Base-by-base conservation (phyloP, 2,113 vertebrate genomes). In the Alligator sinensis region DNA sequence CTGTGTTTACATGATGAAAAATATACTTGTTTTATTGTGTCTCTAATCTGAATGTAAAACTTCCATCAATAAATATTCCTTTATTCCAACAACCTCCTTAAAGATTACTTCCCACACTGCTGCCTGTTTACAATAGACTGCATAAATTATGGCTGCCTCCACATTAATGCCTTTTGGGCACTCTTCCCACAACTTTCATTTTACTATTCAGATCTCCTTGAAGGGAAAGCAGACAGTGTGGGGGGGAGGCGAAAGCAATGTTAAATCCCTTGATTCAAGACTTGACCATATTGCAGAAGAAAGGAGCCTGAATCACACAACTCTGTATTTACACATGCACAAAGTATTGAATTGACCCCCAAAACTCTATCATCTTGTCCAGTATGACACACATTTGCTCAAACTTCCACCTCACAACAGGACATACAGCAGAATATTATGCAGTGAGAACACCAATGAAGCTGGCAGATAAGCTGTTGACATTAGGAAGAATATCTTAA, bases 181-280 rank as follows among this genome's bases (percentile, higher is more conserved):
- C 15, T 6, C 21, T 76, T 11, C 47, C 34, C 13, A 0, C 54
- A 72, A 58, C 11, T 34, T n/a, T 13, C 0, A 0, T 61, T 64
- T 47, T 72, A 15, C 54, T 57, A 0, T 62, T 66, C 58, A 72
- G 2, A 15, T 59, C 22, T 22, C 11, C 19, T 74, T 2, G 0
- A 11, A 1, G 1, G 34, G 47, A 84, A 6, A 47, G 34, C 27
- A 30, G 55, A 68, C n/a, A 68, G 47, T 47, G 27, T 30, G 17
- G 19, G n/a, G 10, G 9, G 17, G 64, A 30, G n/a, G n/a, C 64
- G 18, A 30, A 5, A 75, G 25, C 64, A 8, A 55, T 24, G 9
- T 58, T 30, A 77, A 47, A 1, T 1, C 61, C 38, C 64, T 22
- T 1, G 1, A 22, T 38, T 6, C 79, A 22, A 18, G 28, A 25